These are phyloP conservation scores for Bombyx huttoni DNA, from an alignment of 2,888 invertebrate genomes.

Conservation along the genomic window DNA sequence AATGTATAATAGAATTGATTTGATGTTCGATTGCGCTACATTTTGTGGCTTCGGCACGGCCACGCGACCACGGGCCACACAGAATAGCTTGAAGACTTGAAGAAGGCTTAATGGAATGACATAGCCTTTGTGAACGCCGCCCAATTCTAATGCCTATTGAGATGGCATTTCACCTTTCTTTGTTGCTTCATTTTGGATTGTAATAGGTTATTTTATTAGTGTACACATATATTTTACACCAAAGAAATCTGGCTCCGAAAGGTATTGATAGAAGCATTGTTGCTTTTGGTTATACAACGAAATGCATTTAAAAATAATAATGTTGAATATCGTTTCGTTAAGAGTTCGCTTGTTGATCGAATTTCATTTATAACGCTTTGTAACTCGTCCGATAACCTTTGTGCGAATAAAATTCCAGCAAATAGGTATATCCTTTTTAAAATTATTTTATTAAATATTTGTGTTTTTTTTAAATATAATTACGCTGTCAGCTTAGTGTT, in stretches of 20 bases:
- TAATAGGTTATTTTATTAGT: slow-evolving; percentile 69
- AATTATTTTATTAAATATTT: not conserved
- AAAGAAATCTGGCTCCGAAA: slow-evolving; percentile 41
- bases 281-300: slow-evolving; percentile 10
- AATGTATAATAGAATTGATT: slow-evolving; percentile 60
- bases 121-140: slow-evolving; percentile 68
- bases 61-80: slow-evolving; percentile 67
- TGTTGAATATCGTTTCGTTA: slow-evolving; percentile 24
- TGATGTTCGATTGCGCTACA: slow-evolving; percentile 56
- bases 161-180: slow-evolving; percentile 68
- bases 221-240: slow-evolving; percentile 55
- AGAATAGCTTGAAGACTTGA: slow-evolving; percentile 56
- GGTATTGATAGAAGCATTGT: slow-evolving; percentile 35
- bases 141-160: slow-evolving; percentile 72
- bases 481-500: not conserved
- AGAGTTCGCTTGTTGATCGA: slow-evolving; percentile 25
- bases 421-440: not conserved
- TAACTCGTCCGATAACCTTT: slow-evolving; percentile 6
- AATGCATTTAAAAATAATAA: slow-evolving; percentile 15
- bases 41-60: slow-evolving; percentile 29
- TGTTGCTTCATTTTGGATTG: slow-evolving; percentile 70
- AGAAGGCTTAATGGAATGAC: slow-evolving; percentile 72
- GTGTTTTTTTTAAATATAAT: not conserved
- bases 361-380: slow-evolving; percentile 26
- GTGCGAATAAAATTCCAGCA: not conserved